Evolutionary conservation across 2,113 vertebrate genomes (phyloP).

Genomic region (Alethe castanea): DNA sequence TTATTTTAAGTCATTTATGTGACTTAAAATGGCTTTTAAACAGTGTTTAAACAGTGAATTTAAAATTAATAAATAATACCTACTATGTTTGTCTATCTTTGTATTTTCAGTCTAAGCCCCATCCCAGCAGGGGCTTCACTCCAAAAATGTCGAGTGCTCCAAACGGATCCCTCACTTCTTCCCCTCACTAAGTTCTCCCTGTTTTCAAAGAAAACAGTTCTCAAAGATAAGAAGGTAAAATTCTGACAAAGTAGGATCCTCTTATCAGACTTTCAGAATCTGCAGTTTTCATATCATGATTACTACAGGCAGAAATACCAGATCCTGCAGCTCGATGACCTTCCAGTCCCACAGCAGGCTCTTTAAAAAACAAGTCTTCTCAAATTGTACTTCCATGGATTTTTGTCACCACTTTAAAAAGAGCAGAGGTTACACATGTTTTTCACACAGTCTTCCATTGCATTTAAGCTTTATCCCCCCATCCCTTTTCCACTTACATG

Average conservation of each 20-base stretch:
- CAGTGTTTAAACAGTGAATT: neutral
- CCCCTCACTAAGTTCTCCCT: neutral
- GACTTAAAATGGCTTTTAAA: neutral
- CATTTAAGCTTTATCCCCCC: neutral
- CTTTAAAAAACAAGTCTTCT: neutral
- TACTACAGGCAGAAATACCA: neutral
- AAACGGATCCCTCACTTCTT: neutral
- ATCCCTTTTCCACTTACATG: neutral
- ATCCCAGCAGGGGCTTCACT: neutral
- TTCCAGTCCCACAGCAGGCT: neutral
- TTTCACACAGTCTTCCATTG: neutral
- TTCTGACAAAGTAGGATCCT: neutral
- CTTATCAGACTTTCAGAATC: neutral
- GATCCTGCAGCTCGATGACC: neutral
- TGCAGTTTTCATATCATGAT: neutral
- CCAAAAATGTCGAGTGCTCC: neutral
- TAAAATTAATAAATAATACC: neutral
- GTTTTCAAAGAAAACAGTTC: neutral
- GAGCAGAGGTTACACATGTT: neutral
- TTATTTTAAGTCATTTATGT: neutral
- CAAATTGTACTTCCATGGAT: neutral
- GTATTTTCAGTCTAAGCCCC: neutral
- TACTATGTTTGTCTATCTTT: too few relatives aligned
- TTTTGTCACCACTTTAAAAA: neutral
- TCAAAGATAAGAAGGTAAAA: neutral